Base-by-base conservation (phyloP, 2,797 vertebrate species). In the Phoebastria nigripes region DNA sequence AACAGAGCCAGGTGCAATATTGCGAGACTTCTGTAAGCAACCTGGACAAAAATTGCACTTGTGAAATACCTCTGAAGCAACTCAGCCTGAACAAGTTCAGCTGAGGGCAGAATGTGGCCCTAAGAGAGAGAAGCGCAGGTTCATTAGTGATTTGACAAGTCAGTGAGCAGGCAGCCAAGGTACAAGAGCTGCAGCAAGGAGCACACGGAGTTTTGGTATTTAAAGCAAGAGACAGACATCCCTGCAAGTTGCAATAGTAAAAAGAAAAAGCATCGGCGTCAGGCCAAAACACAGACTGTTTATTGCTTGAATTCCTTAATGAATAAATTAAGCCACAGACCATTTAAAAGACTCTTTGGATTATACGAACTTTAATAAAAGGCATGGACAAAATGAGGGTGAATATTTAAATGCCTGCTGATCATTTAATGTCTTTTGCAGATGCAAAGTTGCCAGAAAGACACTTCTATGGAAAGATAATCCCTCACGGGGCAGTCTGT, bases 121-220 rank as follows among this genome's bases (percentile, higher is more conserved):
- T 90, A 35, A 35, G 83, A 94, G 91, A 61, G 91, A 51, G 54
- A 71, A 70, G 67, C 3, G 4, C 77, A 61, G 82, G 90, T 78
- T 95, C 86, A 85, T 89, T 92, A 94, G 88, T 17, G 81, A 80
- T 95, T 28, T 96, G 94, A 91, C 90, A 82, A 96, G 84, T 39
- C 91, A 90, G 81, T 54, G 93, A 96, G 69, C 94, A 95, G 90
- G 89, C 92, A 84, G 82, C 37, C 73, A 54, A 42, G 69, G 78
- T 59, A 67, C 88, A 67, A 31, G 67, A 80, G 77, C 85, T 49
- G n/a, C 77, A 12, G 70, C 5, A 3, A 66, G 54, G 52, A 91
- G 87, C 90, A 86, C 33, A 4, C n/a, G 10, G 35, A 55, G 41
- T 16, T 49, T 63, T 2, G 15, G 81, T 41, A 61, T 82, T 93